These are phyloP conservation scores for Steinernema hermaphroditum DNA, from an alignment of 2,888 invertebrate species.

Conservation along the genomic window DNA sequence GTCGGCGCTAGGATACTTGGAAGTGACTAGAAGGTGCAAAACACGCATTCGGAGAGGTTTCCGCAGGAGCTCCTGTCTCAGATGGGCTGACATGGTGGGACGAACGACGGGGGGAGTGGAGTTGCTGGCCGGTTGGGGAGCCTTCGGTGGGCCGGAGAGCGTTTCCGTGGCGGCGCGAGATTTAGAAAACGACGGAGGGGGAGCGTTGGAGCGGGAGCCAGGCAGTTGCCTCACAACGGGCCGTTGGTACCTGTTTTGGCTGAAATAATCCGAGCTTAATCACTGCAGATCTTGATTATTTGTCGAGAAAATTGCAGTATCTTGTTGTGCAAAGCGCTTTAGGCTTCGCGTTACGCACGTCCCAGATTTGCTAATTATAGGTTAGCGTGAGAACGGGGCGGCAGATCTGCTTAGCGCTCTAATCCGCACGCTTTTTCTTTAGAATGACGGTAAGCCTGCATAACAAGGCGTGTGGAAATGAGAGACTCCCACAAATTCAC, in stretches of 20 bases:
- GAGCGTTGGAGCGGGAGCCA: neutral
- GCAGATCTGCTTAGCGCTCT: no score
- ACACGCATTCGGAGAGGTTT: constrained; percentile 46
- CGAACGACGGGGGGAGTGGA: neutral
- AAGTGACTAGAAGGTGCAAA: constrained; percentile 51
- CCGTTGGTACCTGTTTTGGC: neutral
- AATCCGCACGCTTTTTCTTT: no score
- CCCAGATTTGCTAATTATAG: no score
- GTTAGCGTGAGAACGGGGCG: no score
- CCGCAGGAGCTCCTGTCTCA: constrained; percentile 43
- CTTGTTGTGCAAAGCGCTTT: no score
- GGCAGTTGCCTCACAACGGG: neutral
- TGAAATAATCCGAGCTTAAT: neutral
- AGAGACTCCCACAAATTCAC: no score
- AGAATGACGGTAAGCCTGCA: no score
- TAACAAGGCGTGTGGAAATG: no score
- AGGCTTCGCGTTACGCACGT: no score
- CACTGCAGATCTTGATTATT: neutral
- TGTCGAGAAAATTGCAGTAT: no score
- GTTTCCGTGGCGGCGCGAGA: neutral
- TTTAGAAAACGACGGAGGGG: neutral
- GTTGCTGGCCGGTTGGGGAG: neutral
- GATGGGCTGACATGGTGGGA: constrained; percentile 1
- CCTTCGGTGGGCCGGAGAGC: neutral
- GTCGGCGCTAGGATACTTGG: constrained; percentile 44